Percentiles rank a stretch among this genome's conserved stretches.
These are phyloP conservation scores for Mesopsocus fuscifrons DNA, from an alignment of 2,888 invertebrate species.

Conservation along the genomic window DNA sequence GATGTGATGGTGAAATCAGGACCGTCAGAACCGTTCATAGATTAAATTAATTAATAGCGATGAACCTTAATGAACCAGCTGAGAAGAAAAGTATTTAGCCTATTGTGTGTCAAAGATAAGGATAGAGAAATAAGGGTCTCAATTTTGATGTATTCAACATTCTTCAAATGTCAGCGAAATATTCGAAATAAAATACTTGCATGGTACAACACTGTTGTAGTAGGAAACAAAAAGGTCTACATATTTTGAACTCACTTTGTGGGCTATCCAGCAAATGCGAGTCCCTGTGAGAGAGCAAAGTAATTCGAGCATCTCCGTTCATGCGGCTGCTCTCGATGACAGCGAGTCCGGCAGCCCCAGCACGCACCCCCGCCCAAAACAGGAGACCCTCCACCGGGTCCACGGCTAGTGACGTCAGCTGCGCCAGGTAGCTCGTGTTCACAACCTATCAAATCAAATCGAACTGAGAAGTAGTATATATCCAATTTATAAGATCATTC, in stretches of 20 bases:
- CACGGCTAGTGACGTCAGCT: constrained; percentile 44
- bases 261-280: constrained; percentile 11
- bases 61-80: no score
- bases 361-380: constrained; percentile 33
- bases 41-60: background rate
- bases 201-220: no score
- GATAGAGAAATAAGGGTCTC: no score
- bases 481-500: constrained; percentile 1
- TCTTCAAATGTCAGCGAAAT: no score
- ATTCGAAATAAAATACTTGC: no score
- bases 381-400: constrained; percentile 41
- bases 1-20: no score
- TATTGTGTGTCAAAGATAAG: no score
- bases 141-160: no score
- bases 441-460: constrained; percentile 15
- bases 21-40: no score
- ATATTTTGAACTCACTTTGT: no score
- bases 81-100: no score
- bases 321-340: constrained; percentile 28
- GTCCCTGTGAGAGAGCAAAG: constrained; percentile 19
- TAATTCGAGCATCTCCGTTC: constrained; percentile 15
- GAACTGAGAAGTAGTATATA: background rate
- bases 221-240: no score
- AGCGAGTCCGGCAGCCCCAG: constrained; percentile 23
- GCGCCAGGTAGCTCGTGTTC: constrained; percentile 16